Evolutionary conservation across 2,113 vertebrate species (phyloP).

Genomic region (Sinocyclocheilus anshuiensis): DNA sequence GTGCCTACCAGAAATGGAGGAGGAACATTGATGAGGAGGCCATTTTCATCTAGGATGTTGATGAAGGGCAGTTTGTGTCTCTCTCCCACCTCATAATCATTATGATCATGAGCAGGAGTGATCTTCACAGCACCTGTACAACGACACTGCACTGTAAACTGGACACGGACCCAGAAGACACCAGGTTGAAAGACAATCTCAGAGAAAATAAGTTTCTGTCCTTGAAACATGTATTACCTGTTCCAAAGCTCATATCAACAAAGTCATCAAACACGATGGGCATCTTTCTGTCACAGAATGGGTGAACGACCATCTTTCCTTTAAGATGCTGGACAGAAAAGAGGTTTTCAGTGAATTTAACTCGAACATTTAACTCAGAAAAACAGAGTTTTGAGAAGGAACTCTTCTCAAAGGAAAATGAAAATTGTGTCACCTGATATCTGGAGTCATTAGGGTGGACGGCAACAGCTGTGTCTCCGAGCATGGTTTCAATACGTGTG

Average conservation of each 20-base stretch:
- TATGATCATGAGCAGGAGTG: conserved; percentile 90
- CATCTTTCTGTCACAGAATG: conserved; percentile 83
- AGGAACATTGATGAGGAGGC: conserved; percentile 87
- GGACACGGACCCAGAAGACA: background rate
- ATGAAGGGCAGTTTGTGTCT: conserved; percentile 83
- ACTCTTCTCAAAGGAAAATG: background rate
- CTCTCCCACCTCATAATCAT: conserved; percentile 88
- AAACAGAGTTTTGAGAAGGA: background rate
- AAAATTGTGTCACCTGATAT: conserved; percentile 69
- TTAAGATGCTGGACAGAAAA: conserved; percentile 76
- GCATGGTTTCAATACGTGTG: conserved; percentile 89
- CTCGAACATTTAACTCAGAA: background rate
- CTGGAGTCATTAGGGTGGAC: conserved; percentile 83
- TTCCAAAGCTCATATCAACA: conserved; percentile 84
- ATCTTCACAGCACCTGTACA: conserved; percentile 89
- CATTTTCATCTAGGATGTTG: conserved; percentile 87
- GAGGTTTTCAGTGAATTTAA: background rate
- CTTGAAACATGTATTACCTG: conserved; percentile 68
- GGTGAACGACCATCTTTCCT: conserved; percentile 80
- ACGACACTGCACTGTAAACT: background rate
- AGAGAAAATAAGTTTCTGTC: background rate
- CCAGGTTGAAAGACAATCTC: background rate
- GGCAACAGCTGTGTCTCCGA: conserved; percentile 86
- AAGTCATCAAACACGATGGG: conserved; percentile 83
- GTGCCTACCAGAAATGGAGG: conserved; percentile 83